Conservation (phyloP, 2,888 invertebrate genomes). For the Mythimna lalbum region DNA sequence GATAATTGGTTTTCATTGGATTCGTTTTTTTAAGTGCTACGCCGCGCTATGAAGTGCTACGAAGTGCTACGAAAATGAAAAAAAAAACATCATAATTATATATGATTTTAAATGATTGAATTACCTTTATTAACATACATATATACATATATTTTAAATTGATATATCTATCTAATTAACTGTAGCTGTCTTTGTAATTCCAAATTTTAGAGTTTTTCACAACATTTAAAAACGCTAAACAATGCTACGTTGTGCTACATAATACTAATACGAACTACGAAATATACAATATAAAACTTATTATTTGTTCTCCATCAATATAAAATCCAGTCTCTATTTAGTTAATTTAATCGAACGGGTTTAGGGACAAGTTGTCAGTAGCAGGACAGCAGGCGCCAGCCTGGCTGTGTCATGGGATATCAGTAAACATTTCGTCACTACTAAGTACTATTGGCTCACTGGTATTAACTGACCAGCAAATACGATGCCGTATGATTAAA, state of each 20-base stretch:
- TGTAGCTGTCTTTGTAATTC: too few species aligned
- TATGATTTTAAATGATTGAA: too few species aligned
- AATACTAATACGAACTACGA: not conserved
- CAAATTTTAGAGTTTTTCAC: too few species aligned
- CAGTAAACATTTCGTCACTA: slow-evolving; percentile 34
- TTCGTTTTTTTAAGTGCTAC: not conserved
- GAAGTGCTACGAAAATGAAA: too few species aligned
- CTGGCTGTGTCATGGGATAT: slow-evolving; percentile 28
- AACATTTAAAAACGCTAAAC: too few species aligned
- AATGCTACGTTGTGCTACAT: not conserved
- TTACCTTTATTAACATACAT: too few species aligned
- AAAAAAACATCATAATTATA: too few species aligned
- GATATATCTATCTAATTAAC: not conserved
- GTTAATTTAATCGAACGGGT: not conserved
- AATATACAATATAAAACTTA: not conserved
- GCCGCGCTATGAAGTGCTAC: slow-evolving; percentile 1
- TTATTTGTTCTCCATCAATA: too few species aligned
- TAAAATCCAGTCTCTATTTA: not conserved
- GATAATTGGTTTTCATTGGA: too few species aligned
- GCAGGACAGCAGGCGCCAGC: slow-evolving; percentile 27
- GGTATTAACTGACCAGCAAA: slow-evolving; percentile 21
- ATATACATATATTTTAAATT: not conserved
- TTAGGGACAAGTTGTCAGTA: slow-evolving; percentile 5
- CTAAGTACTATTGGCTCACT: slow-evolving; percentile 5
- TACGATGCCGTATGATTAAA: not conserved